phyloP scores from a whole-genome alignment of 2,797 vertebrate genomes.

The Premnoplex brunnescens region DNA sequence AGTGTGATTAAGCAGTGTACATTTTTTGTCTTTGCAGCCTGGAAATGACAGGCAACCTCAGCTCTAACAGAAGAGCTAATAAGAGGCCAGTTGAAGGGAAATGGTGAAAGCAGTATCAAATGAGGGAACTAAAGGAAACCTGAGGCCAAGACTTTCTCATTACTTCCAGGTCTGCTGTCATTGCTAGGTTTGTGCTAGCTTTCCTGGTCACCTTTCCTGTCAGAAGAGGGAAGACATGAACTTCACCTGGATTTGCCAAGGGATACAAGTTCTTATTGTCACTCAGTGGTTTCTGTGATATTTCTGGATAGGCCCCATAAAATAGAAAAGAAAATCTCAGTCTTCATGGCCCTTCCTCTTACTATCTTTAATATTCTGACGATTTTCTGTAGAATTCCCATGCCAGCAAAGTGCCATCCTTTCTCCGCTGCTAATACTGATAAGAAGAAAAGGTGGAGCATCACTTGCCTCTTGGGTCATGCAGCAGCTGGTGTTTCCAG shows the following conservation, averaged over 20 bases:
- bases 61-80: not conserved
- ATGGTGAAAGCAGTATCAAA: not conserved
- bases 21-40: not conserved
- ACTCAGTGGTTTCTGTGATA: not conserved
- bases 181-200: not conserved
- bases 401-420: not conserved
- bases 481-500: not conserved
- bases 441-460: not conserved
- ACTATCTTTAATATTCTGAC: not conserved
- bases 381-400: not conserved
- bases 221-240: not conserved
- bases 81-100: not conserved
- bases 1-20: not conserved
- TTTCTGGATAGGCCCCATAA: not conserved
- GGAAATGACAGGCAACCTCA: not conserved
- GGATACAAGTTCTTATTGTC: not conserved
- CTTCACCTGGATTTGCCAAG: not conserved
- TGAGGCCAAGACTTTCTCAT: not conserved
- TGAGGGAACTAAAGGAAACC: not conserved
- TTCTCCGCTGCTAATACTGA: rapidly evolving
- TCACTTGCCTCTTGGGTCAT: not conserved
- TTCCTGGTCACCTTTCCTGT: not conserved
- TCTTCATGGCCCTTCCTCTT: not conserved
- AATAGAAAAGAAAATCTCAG: not conserved
- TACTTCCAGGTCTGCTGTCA: rapidly evolving